These are phyloP conservation scores for Parazoanthus darwini DNA, from an alignment of 92 coral and sea anemone genomes.

Conservation along the genomic window DNA sequence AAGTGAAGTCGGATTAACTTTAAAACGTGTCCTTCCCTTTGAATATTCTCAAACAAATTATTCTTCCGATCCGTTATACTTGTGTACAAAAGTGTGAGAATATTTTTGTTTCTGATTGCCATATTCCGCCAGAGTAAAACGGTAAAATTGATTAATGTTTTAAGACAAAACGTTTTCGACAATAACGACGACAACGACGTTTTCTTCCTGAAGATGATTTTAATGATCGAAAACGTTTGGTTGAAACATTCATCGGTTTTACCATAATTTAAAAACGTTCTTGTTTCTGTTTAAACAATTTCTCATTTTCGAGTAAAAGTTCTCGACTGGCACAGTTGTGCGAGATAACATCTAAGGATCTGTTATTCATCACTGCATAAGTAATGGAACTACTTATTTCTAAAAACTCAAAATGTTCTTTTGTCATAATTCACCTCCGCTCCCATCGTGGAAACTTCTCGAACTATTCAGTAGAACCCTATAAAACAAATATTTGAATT, in stretches of 20 bases:
- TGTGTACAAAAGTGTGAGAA: neutral
- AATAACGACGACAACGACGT: no score
- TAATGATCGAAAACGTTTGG: neutral
- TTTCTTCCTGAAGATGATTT: neutral
- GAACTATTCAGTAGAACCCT: neutral
- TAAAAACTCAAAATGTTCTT: neutral
- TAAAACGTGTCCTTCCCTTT: neutral
- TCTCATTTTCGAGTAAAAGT: neutral
- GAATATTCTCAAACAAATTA: neutral
- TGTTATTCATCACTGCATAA: neutral
- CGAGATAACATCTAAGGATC: neutral
- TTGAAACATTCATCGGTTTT: neutral
- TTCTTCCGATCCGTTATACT: neutral
- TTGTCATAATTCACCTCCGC: neutral
- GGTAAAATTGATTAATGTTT: no score
- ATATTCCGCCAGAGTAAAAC: no score
- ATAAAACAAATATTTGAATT: no score
- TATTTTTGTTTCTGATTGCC: no score
- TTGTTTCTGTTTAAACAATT: constrained; percentile 1
- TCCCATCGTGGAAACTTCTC: neutral
- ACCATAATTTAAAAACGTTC: no score
- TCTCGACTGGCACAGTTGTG: neutral
- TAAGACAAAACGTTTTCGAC: no score
- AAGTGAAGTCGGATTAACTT: neutral
- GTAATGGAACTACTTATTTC: neutral